Conservation (phyloP, 1,140 invertebrate species). For the Papilio helenus region DNA sequence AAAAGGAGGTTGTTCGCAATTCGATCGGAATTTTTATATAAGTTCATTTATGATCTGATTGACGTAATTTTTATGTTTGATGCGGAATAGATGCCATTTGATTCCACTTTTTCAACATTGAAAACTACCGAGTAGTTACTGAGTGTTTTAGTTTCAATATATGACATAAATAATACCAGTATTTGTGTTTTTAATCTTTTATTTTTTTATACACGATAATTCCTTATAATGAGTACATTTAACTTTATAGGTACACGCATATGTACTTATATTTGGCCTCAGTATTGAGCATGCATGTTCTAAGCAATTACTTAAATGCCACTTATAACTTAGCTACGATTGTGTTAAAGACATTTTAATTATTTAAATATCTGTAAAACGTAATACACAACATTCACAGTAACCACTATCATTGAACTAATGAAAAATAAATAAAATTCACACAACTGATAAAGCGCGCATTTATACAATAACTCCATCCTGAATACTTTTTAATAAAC, state of each 20-base stretch:
- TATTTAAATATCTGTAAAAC: not conserved
- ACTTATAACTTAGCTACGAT: not conserved
- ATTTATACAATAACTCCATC: not conserved
- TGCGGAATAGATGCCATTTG: too few relatives aligned
- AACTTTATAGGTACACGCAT: not conserved
- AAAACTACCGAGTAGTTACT: too few relatives aligned
- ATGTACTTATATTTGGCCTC: constrained; percentile 25
- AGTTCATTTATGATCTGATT: too few relatives aligned
- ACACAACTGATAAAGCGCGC: not conserved
- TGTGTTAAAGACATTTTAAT: not conserved
- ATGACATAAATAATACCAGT: not conserved
- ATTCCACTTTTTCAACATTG: too few relatives aligned
- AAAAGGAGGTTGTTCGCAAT: too few relatives aligned
- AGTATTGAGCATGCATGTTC: constrained; percentile 37
- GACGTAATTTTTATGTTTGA: too few relatives aligned
- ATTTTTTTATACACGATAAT: constrained; percentile 37
- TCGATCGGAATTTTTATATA: too few relatives aligned
- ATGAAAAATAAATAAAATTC: not conserved
- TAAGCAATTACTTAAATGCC: not conserved
- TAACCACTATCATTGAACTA: not conserved
- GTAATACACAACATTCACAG: not conserved
- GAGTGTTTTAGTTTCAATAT: too few relatives aligned
- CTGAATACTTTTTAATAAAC: not conserved
- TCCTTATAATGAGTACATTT: constrained; percentile 23
- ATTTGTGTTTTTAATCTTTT: constrained; percentile 11